Conservation (phyloP, 2,113 vertebrate species). For the Climacteris rufus region DNA sequence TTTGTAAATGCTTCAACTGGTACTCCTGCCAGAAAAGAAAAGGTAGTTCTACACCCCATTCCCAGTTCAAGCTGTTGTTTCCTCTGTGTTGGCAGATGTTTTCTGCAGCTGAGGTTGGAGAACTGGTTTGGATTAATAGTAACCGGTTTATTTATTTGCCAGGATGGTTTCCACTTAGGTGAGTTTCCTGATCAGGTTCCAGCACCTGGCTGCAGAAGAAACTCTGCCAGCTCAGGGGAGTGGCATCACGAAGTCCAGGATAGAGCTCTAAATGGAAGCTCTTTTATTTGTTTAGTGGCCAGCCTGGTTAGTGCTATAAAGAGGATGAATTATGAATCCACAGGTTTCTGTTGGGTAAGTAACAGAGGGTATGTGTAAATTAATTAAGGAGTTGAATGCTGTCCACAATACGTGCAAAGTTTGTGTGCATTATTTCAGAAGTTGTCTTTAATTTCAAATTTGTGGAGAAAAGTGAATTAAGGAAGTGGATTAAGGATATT, state of each 20-base stretch:
- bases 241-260: not conserved
- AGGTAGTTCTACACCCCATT: not conserved
- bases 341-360: not conserved
- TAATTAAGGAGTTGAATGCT: not conserved
- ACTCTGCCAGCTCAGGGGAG: not conserved
- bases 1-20: not conserved
- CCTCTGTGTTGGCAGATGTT: not conserved
- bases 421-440: not conserved
- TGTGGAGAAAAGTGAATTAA: not conserved
- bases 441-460: not conserved
- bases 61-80: not conserved
- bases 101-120: not conserved
- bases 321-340: not conserved
- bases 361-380: not conserved
- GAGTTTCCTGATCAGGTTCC: not conserved
- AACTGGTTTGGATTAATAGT: not conserved
- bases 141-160: not conserved
- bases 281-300: not conserved
- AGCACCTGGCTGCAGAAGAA: not conserved
- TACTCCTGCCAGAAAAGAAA: not conserved
- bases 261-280: not conserved
- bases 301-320: not conserved
- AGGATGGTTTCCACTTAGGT: not conserved
- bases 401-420: not conserved
- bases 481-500: not conserved